phyloP scores from a whole-genome alignment of 1,140 invertebrate species.

The Notospermus geniculatus region DNA sequence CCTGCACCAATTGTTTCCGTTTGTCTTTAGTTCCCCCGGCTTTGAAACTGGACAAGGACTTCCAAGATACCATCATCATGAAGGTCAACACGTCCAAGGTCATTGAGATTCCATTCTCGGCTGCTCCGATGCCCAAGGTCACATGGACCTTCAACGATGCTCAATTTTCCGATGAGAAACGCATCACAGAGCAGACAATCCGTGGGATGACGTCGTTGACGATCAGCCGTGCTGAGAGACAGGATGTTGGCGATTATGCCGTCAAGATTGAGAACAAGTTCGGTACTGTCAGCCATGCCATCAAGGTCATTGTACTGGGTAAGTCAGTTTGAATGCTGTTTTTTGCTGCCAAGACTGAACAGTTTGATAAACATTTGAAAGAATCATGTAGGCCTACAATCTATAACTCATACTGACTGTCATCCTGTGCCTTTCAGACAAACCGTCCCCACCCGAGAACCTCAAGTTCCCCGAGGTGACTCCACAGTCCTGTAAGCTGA shows the following conservation, averaged over 20 bases:
- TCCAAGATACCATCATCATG: slow-evolving; percentile 43
- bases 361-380: too few species aligned
- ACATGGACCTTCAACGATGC: slow-evolving; percentile 49
- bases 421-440: slow-evolving; percentile 28
- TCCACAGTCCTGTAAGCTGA: slow-evolving; percentile 85
- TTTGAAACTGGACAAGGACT: slow-evolving; percentile 45
- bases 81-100: slow-evolving; percentile 48
- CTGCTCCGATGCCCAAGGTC: slow-evolving; percentile 49
- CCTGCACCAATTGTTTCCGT: slow-evolving; percentile 62
- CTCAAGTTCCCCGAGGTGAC: slow-evolving; percentile 93
- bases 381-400: too few species aligned
- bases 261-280: slow-evolving; percentile 94
- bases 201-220: slow-evolving; percentile 64
- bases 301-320: slow-evolving; percentile 92
- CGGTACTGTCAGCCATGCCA: slow-evolving; percentile 87
- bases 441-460: slow-evolving; percentile 39
- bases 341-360: too few species aligned
- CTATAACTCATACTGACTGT: too few species aligned
- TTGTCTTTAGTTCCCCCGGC: slow-evolving; percentile 45
- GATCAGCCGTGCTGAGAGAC: slow-evolving; percentile 84
- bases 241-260: slow-evolving; percentile 92
- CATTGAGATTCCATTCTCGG: slow-evolving; percentile 52
- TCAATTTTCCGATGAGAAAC: slow-evolving; percentile 42
- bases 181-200: slow-evolving; percentile 50
- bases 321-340: slow-evolving; percentile 54